phyloP scores from a whole-genome alignment of 2,888 invertebrate species.

The Calameuta filiformis region DNA sequence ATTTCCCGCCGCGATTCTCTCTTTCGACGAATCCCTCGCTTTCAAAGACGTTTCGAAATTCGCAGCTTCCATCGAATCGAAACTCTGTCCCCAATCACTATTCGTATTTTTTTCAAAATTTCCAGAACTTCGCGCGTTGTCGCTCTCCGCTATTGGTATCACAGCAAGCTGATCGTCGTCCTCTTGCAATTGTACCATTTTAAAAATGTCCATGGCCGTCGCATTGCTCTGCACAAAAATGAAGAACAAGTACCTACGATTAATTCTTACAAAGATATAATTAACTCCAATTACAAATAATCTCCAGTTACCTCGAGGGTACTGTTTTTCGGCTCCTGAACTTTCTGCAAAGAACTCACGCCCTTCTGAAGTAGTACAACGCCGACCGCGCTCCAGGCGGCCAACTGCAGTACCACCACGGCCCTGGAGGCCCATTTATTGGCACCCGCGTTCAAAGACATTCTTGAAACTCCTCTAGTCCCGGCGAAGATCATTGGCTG shows the following conservation, averaged over 20 bases:
- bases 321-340: conserved; percentile 21
- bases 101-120: not conserved
- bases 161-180: not conserved
- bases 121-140: not conserved
- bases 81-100: not conserved
- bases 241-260: not conserved
- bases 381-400: conserved; percentile 52
- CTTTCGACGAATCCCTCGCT: not conserved
- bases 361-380: conserved; percentile 51
- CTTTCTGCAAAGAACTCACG: conserved; percentile 40
- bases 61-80: not conserved
- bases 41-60: not conserved
- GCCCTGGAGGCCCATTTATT: conserved; percentile 53
- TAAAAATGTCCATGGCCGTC: not conserved
- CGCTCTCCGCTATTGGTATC: not conserved
- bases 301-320: not conserved
- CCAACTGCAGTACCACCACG: conserved; percentile 49
- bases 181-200: not conserved
- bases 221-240: not conserved
- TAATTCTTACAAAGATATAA: not conserved
- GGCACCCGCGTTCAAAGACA: conserved; percentile 42
- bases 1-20: too few species aligned
- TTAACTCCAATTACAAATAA: not conserved
- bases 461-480: conserved; percentile 26
- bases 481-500: conserved; percentile 24